phyloP scores from a whole-genome alignment of 2,113 vertebrate species.

The Paratilapia polleni region DNA sequence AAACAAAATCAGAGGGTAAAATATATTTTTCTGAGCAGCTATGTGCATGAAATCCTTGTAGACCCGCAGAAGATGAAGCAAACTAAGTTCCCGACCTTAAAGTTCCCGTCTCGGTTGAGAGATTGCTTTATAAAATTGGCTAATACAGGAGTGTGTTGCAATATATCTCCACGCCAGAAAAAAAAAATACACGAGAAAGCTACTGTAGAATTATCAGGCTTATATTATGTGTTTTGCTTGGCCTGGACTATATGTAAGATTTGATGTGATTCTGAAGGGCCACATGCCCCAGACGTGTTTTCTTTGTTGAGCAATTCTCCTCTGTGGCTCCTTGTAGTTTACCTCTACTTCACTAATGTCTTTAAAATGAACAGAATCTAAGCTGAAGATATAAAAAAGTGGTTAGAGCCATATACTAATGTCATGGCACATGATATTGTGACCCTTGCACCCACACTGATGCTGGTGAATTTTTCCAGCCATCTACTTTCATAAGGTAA shows the following conservation, averaged over 20 bases:
- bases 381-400: neutral
- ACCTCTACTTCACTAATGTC: neutral
- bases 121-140: conserved; percentile 33
- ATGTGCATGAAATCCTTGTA: neutral
- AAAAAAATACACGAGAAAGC: neutral
- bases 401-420: neutral
- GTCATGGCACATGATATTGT: conserved; percentile 38
- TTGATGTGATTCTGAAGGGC: neutral
- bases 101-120: conserved; percentile 13
- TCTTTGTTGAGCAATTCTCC: neutral
- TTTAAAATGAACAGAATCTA: neutral
- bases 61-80: neutral
- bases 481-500: neutral
- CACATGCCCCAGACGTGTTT: neutral
- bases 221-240: neutral
- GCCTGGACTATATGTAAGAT: neutral
- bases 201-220: neutral
- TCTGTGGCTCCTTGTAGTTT: neutral
- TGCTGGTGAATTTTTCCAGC: conserved; percentile 10
- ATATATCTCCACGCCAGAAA: neutral
- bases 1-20: neutral
- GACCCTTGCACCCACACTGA: conserved; percentile 50
- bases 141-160: conserved; percentile 17
- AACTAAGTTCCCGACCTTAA: neutral
- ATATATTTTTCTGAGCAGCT: neutral